Evolutionary conservation across 2,888 invertebrate species (phyloP), one percentile per base, ranked within the genome.

Genomic region (Gandaritis pyraliata): DNA sequence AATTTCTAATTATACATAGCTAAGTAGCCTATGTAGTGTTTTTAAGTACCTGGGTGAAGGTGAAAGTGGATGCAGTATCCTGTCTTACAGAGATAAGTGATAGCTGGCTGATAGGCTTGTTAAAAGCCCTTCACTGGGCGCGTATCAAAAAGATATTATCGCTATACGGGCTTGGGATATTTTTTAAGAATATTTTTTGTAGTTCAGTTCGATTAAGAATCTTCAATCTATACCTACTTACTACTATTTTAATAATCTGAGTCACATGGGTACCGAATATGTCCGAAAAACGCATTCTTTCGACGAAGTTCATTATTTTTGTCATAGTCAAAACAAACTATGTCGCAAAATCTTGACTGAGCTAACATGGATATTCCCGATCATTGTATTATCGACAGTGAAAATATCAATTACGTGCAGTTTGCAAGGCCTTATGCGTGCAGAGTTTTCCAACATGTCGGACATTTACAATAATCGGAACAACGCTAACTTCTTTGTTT

Each of bases 31-130:
- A 30, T 11, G 10, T 33, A 33, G 5, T 7, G 10, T 10, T 8
- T 33, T 33, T 33, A 38, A n/a, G 12, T 38, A 43, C 16, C 7
- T 23, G 23, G 12, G 3, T 48, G 43, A 43, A 57, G 54, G 58
- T 50, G 55, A 63, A 63, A 63, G 63, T 55, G 49, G 61, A 62
- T 53, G 30, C 49, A 10, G 58, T 54, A 58, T 58, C 58, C 55
- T 63, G 54, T 45, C 50, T 58, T 30, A 57, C 45, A 33, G 55
- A 63, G 58, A 63, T 58, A 55, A 58, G 50, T 63, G 63, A 63
- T 63, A 58, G 58, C 55, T 46, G 54, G 58, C 58, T 39, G 54
- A 58, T 58, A 63, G 50, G 58, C 55, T 43, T 38, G 43, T 55
- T 55, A 36, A 58, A 63, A 63, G 58, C 58, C 54, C 51, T 38